phyloP scores from a whole-genome alignment of 2,797 vertebrate species.

The Gymnopithys bicolor region DNA sequence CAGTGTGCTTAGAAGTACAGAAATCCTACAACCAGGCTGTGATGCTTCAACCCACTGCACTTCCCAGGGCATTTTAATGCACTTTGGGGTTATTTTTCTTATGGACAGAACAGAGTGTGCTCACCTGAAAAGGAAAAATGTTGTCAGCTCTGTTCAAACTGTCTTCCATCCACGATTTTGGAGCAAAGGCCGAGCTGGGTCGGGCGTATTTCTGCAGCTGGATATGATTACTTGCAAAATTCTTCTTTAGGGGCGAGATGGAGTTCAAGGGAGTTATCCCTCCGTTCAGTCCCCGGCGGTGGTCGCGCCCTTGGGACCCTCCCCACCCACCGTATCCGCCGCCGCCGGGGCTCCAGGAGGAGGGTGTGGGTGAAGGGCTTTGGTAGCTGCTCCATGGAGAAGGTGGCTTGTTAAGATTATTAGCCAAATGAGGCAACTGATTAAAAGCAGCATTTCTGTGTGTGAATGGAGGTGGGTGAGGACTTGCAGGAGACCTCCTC shows the following conservation, averaged over 20 bases:
- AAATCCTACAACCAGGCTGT: neutral
- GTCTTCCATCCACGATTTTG: constrained; percentile 98
- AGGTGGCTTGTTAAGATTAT: constrained; percentile 94
- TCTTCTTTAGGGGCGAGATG: constrained; percentile 98
- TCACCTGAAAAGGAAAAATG: constrained; percentile 98
- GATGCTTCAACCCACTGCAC: neutral
- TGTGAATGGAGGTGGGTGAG: constrained; percentile 91
- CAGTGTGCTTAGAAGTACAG: neutral
- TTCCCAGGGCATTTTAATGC: neutral
- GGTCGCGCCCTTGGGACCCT: constrained; percentile 94
- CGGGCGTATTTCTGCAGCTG: constrained; percentile 96
- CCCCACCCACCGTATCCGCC: constrained; percentile 96
- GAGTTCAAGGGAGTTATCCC: constrained; percentile 94
- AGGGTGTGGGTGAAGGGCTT: constrained; percentile 94
- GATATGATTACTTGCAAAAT: constrained; percentile 97
- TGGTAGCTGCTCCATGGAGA: constrained; percentile 99
- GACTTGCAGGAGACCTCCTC: constrained; percentile 94
- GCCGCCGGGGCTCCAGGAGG: constrained; percentile 95
- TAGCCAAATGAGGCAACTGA: constrained; percentile 94
- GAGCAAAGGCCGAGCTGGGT: constrained; percentile 93
- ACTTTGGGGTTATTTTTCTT: neutral
- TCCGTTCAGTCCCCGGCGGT: constrained; percentile 92
- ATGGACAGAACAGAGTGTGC: constrained; percentile 3
- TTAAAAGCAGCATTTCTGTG: constrained; percentile 96
- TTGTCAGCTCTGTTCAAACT: constrained; percentile 91